Conservation (phyloP, 2,113 vertebrate species). For the Astur gentilis region DNA sequence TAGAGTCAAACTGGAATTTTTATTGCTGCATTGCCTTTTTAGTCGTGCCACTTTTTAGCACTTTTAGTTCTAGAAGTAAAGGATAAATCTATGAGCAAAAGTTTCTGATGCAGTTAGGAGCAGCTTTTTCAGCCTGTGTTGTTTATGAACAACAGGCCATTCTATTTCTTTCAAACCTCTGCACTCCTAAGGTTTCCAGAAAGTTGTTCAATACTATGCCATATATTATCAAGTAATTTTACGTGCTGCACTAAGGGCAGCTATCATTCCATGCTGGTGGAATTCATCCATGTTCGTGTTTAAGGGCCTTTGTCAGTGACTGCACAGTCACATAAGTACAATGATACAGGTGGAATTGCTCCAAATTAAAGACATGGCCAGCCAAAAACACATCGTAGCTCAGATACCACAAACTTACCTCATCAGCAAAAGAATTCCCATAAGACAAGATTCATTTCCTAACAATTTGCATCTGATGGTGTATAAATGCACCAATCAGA, state of each 20-base stretch:
- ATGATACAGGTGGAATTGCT: neutral
- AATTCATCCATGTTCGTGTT: neutral
- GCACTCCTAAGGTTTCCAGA: neutral
- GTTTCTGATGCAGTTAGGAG: conserved; percentile 51
- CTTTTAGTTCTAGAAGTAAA: conserved; percentile 46
- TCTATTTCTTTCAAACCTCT: neutral
- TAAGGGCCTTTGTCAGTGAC: neutral
- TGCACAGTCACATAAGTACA: neutral
- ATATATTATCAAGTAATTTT: neutral
- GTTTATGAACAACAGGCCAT: conserved; percentile 21
- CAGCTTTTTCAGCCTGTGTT: neutral
- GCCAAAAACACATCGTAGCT: neutral
- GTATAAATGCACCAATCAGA: conserved; percentile 17
- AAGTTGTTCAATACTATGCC: neutral
- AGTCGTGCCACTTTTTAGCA: conserved; percentile 49
- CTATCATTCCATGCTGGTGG: neutral
- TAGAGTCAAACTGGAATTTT: conserved; percentile 62
- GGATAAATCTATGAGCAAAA: conserved; percentile 42
- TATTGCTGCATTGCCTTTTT: conserved; percentile 48
- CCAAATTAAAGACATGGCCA: neutral
- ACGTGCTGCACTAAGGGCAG: neutral
- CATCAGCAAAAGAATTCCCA: conserved; percentile 30
- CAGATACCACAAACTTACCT: conserved; percentile 21
- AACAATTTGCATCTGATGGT: conserved; percentile 36
- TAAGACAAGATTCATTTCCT: neutral